These are phyloP conservation scores for Netelia virgata DNA, from an alignment of 2,888 invertebrate species.

Conservation along the genomic window DNA sequence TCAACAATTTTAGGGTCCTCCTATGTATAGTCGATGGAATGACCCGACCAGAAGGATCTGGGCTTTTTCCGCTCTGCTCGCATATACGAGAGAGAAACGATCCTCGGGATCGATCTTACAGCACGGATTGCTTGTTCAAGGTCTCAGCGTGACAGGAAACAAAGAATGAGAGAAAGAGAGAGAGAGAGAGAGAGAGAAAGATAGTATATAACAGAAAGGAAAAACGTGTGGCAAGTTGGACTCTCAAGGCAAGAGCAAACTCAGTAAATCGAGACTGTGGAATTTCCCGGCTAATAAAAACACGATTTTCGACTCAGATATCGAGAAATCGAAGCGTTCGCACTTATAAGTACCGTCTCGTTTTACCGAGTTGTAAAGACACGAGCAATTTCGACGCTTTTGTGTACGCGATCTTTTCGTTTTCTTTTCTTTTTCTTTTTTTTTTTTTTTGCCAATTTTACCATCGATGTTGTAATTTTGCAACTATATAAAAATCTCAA, in stretches of 20 bases:
- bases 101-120: slow-evolving; percentile 62
- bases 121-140: slow-evolving; percentile 72
- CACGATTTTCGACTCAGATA: slow-evolving; percentile 1
- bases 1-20: slow-evolving; percentile 61
- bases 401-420: not conserved
- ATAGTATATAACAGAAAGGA: not conserved
- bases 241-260: not conserved
- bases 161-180: slow-evolving; percentile 20
- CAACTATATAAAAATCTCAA: too few relatives aligned
- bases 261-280: slow-evolving; percentile 34
- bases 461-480: too few relatives aligned
- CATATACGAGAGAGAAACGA: slow-evolving; percentile 17
- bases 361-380: not conserved
- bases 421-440: too few relatives aligned
- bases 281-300: slow-evolving; percentile 61
- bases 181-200: too few relatives aligned
- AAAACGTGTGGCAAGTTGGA: slow-evolving; percentile 19
- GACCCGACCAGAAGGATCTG: slow-evolving; percentile 57
- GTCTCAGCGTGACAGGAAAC: slow-evolving; percentile 57
- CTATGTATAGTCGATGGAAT: slow-evolving; percentile 40
- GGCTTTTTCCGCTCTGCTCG: slow-evolving; percentile 61
- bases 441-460: too few relatives aligned
- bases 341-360: not conserved
- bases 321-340: not conserved
- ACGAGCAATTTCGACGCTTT: not conserved